These are phyloP conservation scores for Colinus virginianus DNA, from an alignment of 2,113 vertebrate genomes.

Conservation along the genomic window DNA sequence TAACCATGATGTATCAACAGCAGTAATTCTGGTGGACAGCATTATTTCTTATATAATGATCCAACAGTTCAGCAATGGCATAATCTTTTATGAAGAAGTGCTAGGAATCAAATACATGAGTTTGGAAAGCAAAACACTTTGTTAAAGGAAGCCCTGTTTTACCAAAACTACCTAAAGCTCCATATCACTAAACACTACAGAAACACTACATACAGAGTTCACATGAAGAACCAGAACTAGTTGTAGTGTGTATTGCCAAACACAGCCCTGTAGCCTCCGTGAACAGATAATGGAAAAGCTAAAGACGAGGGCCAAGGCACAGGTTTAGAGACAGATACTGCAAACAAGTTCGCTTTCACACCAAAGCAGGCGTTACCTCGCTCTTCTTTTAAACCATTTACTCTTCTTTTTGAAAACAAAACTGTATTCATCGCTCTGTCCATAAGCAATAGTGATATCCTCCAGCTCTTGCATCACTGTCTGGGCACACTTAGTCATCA, in stretches of 20 bases:
- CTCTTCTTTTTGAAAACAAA: conserved; percentile 94
- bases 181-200: not conserved
- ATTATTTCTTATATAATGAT: not conserved
- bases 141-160: not conserved
- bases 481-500: conserved; percentile 91
- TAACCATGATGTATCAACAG: not conserved
- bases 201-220: not conserved
- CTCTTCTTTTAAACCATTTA: conserved; percentile 95
- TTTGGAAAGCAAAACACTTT: not conserved
- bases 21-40: not conserved
- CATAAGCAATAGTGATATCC: conserved; percentile 91
- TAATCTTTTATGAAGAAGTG: not conserved
- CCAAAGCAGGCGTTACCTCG: conserved; percentile 83
- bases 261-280: not conserved
- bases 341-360: not conserved
- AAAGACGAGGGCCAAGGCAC: not conserved
- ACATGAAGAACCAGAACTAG: not conserved
- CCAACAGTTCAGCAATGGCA: not conserved
- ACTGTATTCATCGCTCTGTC: conserved; percentile 98
- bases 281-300: not conserved
- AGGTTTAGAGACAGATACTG: not conserved
- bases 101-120: not conserved
- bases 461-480: conserved; percentile 94
- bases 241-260: not conserved
- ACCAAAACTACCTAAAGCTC: not conserved